Conservation (phyloP, 2,888 invertebrate species). For the Chironomus riparius region DNA sequence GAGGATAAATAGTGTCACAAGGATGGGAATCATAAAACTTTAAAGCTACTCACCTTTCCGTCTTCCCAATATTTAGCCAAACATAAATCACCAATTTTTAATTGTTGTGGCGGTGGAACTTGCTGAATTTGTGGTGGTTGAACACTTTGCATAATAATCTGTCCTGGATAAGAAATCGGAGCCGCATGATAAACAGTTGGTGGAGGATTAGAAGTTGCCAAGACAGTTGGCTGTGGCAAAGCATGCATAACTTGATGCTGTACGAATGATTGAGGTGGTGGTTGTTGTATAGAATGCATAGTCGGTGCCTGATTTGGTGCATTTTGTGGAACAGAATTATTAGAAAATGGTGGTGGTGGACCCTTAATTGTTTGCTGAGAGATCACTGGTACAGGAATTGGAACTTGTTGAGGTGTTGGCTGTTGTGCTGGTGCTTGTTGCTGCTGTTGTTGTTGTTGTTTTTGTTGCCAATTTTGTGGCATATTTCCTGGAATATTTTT, state of each 20-base stretch:
- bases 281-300: constrained; percentile 26
- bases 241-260: constrained; percentile 24
- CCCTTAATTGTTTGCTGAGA: background rate
- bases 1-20: too few species aligned
- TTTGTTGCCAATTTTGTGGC: constrained; percentile 35
- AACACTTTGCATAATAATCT: constrained; percentile 18
- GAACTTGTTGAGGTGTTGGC: constrained; percentile 28
- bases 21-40: too few species aligned
- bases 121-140: constrained; percentile 31
- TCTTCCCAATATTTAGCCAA: constrained; percentile 92
- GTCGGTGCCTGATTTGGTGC: constrained; percentile 9
- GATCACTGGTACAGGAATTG: background rate
- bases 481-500: constrained; percentile 34
- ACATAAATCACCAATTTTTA: constrained; percentile 71
- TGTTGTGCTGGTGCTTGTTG: constrained; percentile 33
- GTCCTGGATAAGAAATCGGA: constrained; percentile 1
- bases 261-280: constrained; percentile 27
- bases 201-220: background rate
- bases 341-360: constrained; percentile 29
- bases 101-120: constrained; percentile 35
- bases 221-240: background rate
- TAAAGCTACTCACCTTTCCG: constrained; percentile 63
- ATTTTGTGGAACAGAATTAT: constrained; percentile 26
- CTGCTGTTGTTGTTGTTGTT: constrained; percentile 29
- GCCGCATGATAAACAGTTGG: background rate